A percentile compares a stretch with the other conserved stretches of the same genome.
These are phyloP conservation scores for Gymnobelideus leadbeateri DNA, from an alignment of 2,113 vertebrate species.

Conservation along the genomic window DNA sequence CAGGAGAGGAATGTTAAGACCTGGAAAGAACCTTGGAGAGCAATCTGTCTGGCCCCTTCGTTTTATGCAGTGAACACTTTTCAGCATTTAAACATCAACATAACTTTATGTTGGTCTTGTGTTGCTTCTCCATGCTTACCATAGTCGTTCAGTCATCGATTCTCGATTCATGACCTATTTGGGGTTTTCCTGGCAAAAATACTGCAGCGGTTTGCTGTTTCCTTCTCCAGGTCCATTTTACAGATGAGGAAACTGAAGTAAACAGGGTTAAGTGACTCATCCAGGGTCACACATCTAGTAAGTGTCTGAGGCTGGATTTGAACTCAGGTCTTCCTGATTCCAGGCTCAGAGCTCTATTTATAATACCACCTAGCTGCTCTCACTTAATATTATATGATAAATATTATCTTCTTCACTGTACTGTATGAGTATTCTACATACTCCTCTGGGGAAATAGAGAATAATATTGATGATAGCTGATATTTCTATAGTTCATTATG, in stretches of 20 bases:
- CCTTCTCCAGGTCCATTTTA: not conserved
- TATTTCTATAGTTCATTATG: not conserved
- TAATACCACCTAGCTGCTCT: not conserved
- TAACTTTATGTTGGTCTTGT: constrained; percentile 7
- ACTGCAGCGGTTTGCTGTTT: not conserved
- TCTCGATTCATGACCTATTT: not conserved
- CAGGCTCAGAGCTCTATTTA: not conserved
- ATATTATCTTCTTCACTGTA: not conserved
- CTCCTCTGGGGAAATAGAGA: not conserved
- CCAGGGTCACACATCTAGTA: too few species aligned
- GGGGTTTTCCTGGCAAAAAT: not conserved
- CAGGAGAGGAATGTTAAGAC: not conserved
- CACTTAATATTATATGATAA: not conserved
- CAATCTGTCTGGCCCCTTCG: not conserved
- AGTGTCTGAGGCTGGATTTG: not conserved
- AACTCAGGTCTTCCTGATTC: too few species aligned
- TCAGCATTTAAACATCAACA: not conserved
- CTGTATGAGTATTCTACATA: not conserved
- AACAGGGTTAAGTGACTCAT: not conserved
- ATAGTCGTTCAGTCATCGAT: not conserved
- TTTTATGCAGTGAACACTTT: not conserved
- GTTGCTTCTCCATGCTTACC: not conserved
- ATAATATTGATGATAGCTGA: not conserved
- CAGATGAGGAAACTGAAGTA: not conserved
- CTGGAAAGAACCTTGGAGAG: not conserved